Percentiles rank a stretch among this genome's conserved stretches.
phyloP scores from a whole-genome alignment of 2,797 vertebrate species.

The Platyrinchus mystaceus region DNA sequence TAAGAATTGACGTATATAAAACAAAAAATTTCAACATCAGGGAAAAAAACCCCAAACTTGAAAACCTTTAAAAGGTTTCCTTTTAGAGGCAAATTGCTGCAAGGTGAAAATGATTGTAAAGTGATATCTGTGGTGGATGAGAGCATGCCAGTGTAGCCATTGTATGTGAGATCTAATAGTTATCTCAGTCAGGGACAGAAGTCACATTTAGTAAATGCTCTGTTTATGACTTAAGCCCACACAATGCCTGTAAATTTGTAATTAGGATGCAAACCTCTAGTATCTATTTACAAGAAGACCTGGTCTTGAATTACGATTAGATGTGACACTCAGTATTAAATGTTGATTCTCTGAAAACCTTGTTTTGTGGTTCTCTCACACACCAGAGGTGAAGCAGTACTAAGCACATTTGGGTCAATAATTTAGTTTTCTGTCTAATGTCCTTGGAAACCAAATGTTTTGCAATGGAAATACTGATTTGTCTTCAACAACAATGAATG shows the following conservation, averaged over 20 bases:
- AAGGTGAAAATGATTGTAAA: neutral
- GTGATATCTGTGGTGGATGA: neutral
- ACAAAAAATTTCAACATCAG: neutral
- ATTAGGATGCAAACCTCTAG: constrained; percentile 54
- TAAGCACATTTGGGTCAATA: constrained; percentile 41
- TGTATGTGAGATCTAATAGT: constrained; percentile 2
- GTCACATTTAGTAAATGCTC: constrained; percentile 54
- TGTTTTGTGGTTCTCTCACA: constrained; percentile 41
- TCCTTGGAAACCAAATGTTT: constrained; percentile 23
- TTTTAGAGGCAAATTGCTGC: neutral
- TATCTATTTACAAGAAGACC: constrained; percentile 51
- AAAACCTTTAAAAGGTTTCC: neutral
- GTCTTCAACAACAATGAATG: constrained; percentile 2
- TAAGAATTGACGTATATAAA: neutral
- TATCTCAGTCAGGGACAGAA: constrained; percentile 42
- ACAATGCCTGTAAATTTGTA: constrained; percentile 55
- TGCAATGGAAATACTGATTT: constrained; percentile 4
- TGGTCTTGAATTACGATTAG: constrained; percentile 35
- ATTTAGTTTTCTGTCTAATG: constrained; percentile 27
- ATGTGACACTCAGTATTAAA: constrained; percentile 39
- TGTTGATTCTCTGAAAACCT: constrained; percentile 34
- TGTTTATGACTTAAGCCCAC: constrained; percentile 42
- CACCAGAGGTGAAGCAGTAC: constrained; percentile 14
- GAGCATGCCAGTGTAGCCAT: neutral
- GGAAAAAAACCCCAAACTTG: neutral